Percentiles rank a stretch among this genome's conserved stretches.
Evolutionary conservation across 2,888 invertebrate genomes (phyloP).

Genomic region (Prenolepis imparis): DNA sequence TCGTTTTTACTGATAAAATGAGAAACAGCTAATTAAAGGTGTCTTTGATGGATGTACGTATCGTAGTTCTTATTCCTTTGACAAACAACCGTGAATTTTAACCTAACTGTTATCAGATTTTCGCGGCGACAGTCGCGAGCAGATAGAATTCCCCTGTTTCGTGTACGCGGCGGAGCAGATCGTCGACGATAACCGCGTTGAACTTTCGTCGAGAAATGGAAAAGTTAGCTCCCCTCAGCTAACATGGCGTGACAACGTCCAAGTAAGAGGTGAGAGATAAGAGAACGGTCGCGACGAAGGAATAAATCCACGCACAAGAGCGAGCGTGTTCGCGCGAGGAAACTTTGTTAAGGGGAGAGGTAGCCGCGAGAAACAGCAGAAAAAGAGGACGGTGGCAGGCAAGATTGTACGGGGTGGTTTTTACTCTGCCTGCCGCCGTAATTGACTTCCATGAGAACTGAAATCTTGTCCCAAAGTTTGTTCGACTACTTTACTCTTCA

Average conservation of each 20-base stretch:
- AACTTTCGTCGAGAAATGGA: slow-evolving; percentile 40
- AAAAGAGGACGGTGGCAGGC: slow-evolving; percentile 16
- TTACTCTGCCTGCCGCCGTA: slow-evolving; percentile 60
- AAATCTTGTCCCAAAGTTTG: slow-evolving; percentile 67
- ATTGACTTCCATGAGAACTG: slow-evolving; percentile 69
- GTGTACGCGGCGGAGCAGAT: slow-evolving; percentile 27
- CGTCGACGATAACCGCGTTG: slow-evolving; percentile 35
- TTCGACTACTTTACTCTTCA: slow-evolving; percentile 38
- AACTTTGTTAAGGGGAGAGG: slow-evolving; percentile 54
- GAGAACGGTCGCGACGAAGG: slow-evolving; percentile 16
- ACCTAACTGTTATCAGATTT: slow-evolving; percentile 35
- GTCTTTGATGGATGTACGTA: slow-evolving; percentile 27
- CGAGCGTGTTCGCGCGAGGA: slow-evolving; percentile 34
- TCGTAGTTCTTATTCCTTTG: slow-evolving; percentile 7
- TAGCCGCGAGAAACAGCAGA: slow-evolving; percentile 32
- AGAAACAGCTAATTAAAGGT: slow-evolving; percentile 8
- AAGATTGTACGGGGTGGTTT: slow-evolving; percentile 55
- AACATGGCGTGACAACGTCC: slow-evolving; percentile 35
- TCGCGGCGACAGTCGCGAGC: background rate
- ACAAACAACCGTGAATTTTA: slow-evolving; percentile 28
- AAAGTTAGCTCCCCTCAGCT: slow-evolving; percentile 48
- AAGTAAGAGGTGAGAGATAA: slow-evolving; percentile 38
- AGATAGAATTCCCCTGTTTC: slow-evolving; percentile 23
- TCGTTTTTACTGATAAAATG: background rate
- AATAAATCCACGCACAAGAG: slow-evolving; percentile 54